Evolutionary conservation across 1,140 invertebrate genomes (phyloP).

Genomic region (Dendroctonus valens): DNA sequence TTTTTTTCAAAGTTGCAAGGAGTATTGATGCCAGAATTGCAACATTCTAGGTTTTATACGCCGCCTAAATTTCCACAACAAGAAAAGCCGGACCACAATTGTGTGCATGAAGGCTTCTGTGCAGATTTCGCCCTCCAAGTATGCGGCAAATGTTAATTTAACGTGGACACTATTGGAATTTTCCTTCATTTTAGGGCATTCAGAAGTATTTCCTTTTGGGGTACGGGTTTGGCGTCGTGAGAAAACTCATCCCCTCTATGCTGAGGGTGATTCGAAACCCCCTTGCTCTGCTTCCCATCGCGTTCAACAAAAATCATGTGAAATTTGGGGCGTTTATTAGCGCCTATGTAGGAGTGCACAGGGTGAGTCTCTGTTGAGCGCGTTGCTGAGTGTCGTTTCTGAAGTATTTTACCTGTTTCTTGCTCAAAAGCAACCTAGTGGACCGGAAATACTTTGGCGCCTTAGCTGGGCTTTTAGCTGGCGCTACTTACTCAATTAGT

Average conservation of each 20-base stretch:
- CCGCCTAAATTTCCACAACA: conserved; percentile 3
- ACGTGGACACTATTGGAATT: background rate
- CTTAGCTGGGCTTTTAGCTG: conserved; percentile 37
- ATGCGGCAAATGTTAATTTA: background rate
- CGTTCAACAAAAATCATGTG: conserved; percentile 31
- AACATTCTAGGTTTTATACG: conserved; percentile 29
- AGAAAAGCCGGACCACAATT: background rate
- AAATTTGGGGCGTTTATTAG: conserved; percentile 38
- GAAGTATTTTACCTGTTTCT: conserved; percentile 22
- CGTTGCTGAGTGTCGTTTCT: background rate
- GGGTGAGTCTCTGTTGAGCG: conserved; percentile 20
- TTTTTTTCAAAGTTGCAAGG: conserved; percentile 11
- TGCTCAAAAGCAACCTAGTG: conserved; percentile 11
- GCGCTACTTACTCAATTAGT: conserved; percentile 33
- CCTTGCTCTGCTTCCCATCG: conserved; percentile 10
- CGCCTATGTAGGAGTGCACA: conserved; percentile 35
- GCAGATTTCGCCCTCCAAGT: conserved; percentile 2
- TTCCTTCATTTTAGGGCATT: conserved; percentile 32
- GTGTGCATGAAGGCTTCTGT: conserved; percentile 11
- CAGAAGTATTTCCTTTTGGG: conserved; percentile 40
- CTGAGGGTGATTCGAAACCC: conserved; percentile 22
- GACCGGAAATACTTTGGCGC: conserved; percentile 25
- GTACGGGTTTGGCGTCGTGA: conserved; percentile 33
- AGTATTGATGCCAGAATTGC: no score
- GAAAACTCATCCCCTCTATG: conserved; percentile 26